Conservation (phyloP, 1,140 invertebrate genomes). For the Formica selysi region DNA sequence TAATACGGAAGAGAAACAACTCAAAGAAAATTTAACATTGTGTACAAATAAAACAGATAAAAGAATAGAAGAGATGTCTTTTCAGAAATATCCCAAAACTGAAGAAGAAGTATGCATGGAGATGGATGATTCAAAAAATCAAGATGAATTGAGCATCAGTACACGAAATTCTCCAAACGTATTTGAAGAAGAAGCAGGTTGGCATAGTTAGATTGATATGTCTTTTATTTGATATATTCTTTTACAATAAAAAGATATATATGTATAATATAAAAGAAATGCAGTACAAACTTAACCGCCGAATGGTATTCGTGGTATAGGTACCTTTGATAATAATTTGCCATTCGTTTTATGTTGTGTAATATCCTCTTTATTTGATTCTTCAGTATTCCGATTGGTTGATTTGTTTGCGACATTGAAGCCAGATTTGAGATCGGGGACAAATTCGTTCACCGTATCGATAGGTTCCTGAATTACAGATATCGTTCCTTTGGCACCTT, state of each 20-base stretch:
- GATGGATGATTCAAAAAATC: background rate
- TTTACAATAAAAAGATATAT: slow-evolving; percentile 15
- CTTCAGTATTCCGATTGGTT: background rate
- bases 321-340: slow-evolving; percentile 18
- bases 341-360: background rate
- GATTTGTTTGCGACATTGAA: background rate
- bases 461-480: slow-evolving; percentile 49
- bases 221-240: slow-evolving; percentile 13
- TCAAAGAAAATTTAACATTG: background rate
- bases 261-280: background rate
- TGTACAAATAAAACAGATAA: slow-evolving; percentile 5
- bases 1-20: background rate
- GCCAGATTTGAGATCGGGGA: background rate
- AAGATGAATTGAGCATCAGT: slow-evolving; percentile 41
- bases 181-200: slow-evolving; percentile 71
- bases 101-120: background rate
- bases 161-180: slow-evolving; percentile 25
- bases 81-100: background rate
- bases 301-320: slow-evolving; percentile 30
- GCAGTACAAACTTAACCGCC: slow-evolving; percentile 16
- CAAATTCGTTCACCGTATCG: background rate
- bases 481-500: slow-evolving; percentile 53
- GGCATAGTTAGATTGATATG: slow-evolving; percentile 5
- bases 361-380: background rate
- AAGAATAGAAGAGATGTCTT: background rate